Base-by-base conservation (phyloP, 2,113 vertebrate genomes). In the Scopus umbretta region DNA sequence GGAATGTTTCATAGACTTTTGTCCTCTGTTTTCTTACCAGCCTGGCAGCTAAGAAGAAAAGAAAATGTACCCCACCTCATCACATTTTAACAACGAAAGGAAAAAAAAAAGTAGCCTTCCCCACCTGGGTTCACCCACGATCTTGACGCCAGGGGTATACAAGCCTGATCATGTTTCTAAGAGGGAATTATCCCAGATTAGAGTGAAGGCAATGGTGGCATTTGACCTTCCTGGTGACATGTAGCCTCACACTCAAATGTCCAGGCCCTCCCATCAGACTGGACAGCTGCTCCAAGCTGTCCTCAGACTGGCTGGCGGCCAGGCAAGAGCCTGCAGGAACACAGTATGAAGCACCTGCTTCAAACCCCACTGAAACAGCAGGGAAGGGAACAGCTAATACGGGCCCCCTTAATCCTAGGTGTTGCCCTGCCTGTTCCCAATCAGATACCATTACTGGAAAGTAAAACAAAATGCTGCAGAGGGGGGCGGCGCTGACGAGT, bases 221-320 rank as follows among this genome's bases (percentile, higher is more conserved):
- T 97, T 97, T 97, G 96, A 96, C 96, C 97, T 96, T 96, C 92
- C 93, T 95, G 91, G 85, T 87, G 95, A 89, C 94, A 92, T 76
- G 83, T 92, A 96, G 93, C 91, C 74, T 50, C 34, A 75, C 84
- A 92, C 90, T 93, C 96, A 73, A 20, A 71, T 85, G 94, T 96
- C 95, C 96, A 90, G 43, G 78, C 72, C 59, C 72, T 95, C 72
- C 82, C 90, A 12, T 34, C 53, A 43, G 81, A 19, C 59, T 2
- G 32, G 96, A 95, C 98, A 98, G 98, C 98, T 98, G 98, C 96
- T 96, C 32, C 4, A 21, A 49, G 45, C 88, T 87, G 79, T 92
- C 68, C 91, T 88, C 96, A 98, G 98, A 98, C 98, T 97, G 97
- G 80, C 95, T 88, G 98, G 98, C 97, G 25, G 98, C 98, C 98